Percentiles rank a stretch among this genome's conserved stretches.
Conservation (phyloP, 2,888 invertebrate genomes). For the Eulithis prunata region DNA sequence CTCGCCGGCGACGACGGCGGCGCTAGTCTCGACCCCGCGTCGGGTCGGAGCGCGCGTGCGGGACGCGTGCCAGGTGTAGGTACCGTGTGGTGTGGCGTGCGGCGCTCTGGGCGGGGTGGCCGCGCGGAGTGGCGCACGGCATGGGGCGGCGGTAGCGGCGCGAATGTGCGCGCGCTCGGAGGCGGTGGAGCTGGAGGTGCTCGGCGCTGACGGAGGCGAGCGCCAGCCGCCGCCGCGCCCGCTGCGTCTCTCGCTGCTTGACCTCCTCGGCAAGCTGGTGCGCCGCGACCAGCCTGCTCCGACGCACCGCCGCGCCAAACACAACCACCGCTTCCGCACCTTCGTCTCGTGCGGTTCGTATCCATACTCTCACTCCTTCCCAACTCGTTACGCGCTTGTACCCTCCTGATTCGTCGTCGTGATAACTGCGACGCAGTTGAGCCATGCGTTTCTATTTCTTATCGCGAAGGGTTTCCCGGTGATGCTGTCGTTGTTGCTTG, state of each 20-base stretch:
- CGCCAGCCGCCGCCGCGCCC: slow-evolving; percentile 88
- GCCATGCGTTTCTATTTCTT: slow-evolving; percentile 21
- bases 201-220: slow-evolving; percentile 90
- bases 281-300: slow-evolving; percentile 75
- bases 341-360: slow-evolving; percentile 81
- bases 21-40: slow-evolving; percentile 55
- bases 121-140: slow-evolving; percentile 82
- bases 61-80: slow-evolving; percentile 51
- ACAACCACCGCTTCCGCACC: slow-evolving; percentile 84
- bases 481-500: slow-evolving; percentile 28
- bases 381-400: neutral
- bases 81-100: slow-evolving; percentile 42
- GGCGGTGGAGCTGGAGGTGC: slow-evolving; percentile 90
- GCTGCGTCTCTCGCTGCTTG: slow-evolving; percentile 87
- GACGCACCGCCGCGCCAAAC: slow-evolving; percentile 72
- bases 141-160: slow-evolving; percentile 89
- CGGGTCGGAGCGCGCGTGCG: slow-evolving; percentile 67
- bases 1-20: slow-evolving; percentile 20
- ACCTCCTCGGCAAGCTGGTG: slow-evolving; percentile 86
- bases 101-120: slow-evolving; percentile 55
- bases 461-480: slow-evolving; percentile 26
- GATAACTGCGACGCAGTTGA: slow-evolving; percentile 30
- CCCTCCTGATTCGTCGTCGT: slow-evolving; percentile 1
- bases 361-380: neutral
- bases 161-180: slow-evolving; percentile 92